Conservation (phyloP, 2,797 vertebrate species). For the Phrynocephalus guinanensis region DNA sequence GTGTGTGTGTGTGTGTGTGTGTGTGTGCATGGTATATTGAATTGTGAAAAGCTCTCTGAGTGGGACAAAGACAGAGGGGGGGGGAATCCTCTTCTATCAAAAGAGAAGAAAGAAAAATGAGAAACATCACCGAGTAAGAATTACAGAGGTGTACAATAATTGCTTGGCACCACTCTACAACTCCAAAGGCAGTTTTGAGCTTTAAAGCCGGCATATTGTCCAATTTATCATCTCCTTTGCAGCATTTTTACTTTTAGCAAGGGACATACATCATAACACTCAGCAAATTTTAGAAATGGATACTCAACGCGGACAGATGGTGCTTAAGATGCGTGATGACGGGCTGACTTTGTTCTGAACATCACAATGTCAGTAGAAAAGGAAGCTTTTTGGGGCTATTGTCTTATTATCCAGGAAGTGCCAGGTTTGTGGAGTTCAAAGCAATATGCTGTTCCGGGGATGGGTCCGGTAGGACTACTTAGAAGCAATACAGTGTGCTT, state of each 20-base stretch:
- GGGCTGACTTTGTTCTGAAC: conserved; percentile 56
- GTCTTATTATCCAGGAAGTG: not conserved
- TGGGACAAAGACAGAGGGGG: not conserved
- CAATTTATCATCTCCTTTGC: conserved; percentile 62
- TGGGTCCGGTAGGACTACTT: conserved; percentile 5
- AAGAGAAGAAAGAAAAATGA: conserved; percentile 43
- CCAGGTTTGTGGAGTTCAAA: not conserved
- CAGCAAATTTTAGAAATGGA: conserved; percentile 51
- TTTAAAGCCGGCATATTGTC: conserved; percentile 54
- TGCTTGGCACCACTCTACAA: conserved; percentile 44
- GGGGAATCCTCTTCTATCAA: conserved; percentile 8
- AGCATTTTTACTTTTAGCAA: conserved; percentile 62
- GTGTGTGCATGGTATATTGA: not conserved
- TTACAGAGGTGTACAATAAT: conserved; percentile 48
- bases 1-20: no score
- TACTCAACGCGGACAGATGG: conserved; percentile 61
- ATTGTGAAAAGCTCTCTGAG: conserved; percentile 12
- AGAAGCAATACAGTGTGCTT: not conserved
- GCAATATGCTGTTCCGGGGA: fast-evolving
- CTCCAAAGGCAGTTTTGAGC: conserved; percentile 45
- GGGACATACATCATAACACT: conserved; percentile 57
- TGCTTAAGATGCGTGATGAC: conserved; percentile 56
- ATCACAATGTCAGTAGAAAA: conserved; percentile 57
- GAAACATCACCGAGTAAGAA: conserved; percentile 40
- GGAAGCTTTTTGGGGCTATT: conserved; percentile 1